A percentile compares a stretch with the other conserved stretches of the same genome.
phyloP scores from a whole-genome alignment of 2,113 vertebrate genomes.

The Hippocampus mohnikei region DNA sequence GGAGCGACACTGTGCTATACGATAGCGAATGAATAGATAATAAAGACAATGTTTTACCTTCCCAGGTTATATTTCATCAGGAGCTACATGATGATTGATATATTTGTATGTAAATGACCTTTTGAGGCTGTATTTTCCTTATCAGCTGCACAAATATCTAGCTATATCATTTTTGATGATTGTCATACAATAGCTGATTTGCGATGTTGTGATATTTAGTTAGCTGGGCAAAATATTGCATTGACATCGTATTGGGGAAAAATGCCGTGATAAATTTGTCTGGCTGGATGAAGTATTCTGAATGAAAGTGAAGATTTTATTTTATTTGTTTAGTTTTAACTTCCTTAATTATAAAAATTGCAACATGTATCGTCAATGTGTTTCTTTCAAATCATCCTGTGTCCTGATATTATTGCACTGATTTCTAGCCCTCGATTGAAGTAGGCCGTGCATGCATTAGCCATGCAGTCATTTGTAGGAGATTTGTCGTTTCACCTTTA shows the following conservation, averaged over 20 bases:
- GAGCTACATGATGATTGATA: neutral
- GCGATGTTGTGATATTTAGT: neutral
- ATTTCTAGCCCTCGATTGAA: neutral
- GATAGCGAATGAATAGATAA: neutral
- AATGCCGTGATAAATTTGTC: neutral
- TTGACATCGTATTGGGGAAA: neutral
- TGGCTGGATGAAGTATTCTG: neutral
- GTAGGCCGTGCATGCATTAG: neutral
- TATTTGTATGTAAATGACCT: neutral
- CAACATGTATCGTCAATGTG: neutral
- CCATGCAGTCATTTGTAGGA: neutral
- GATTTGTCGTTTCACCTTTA: neutral
- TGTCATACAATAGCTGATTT: neutral
- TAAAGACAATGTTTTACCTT: neutral
- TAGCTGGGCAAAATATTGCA: neutral
- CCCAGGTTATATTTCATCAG: neutral
- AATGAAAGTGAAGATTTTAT: neutral
- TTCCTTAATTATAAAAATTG: neutral
- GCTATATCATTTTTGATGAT: neutral
- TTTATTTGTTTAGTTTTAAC: neutral
- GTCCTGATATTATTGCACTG: neutral
- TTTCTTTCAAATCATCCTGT: neutral
- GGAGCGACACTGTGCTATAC: neutral
- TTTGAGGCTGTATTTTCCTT: neutral
- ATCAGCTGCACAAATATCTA: neutral